Evolutionary conservation across 2,113 vertebrate genomes (phyloP).

Genomic region (Macroglossus sobrinus): DNA sequence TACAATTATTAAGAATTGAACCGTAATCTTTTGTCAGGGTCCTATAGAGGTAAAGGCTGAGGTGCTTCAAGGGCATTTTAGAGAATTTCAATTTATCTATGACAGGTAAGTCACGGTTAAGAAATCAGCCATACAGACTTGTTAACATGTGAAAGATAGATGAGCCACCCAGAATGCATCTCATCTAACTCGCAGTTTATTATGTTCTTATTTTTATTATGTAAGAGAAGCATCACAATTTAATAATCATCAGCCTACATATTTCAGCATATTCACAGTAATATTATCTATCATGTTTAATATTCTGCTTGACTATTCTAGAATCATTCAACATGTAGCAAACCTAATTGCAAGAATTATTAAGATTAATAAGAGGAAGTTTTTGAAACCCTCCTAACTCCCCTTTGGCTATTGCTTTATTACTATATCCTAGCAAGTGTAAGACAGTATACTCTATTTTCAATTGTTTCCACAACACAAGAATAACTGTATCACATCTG

Average conservation of each 20-base stretch:
- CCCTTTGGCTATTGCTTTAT: not conserved
- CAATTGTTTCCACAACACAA: not conserved
- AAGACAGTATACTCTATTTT: not conserved
- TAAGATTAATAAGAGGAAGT: not conserved
- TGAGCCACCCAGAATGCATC: not conserved
- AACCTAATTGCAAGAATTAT: slow-evolving; percentile 35
- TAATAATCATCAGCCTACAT: not conserved
- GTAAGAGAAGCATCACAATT: not conserved
- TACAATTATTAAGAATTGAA: not conserved
- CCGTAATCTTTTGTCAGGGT: not conserved
- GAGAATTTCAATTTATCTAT: not conserved
- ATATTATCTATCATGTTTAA: not conserved
- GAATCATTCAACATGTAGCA: slow-evolving; percentile 15
- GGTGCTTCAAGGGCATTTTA: not conserved
- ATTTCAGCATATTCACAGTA: slow-evolving; percentile 50
- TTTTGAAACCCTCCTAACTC: slow-evolving; percentile 32
- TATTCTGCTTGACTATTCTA: slow-evolving; percentile 24
- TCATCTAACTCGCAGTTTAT: not conserved
- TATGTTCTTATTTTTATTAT: slow-evolving; percentile 42
- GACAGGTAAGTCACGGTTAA: not conserved
- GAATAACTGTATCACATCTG: not conserved
- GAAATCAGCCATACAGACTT: not conserved
- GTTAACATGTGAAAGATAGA: not conserved
- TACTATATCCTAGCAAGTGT: not conserved
- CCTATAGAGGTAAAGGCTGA: not conserved